Evolutionary conservation across 1,140 invertebrate species (phyloP).

Genomic region (Colletes gigas): DNA sequence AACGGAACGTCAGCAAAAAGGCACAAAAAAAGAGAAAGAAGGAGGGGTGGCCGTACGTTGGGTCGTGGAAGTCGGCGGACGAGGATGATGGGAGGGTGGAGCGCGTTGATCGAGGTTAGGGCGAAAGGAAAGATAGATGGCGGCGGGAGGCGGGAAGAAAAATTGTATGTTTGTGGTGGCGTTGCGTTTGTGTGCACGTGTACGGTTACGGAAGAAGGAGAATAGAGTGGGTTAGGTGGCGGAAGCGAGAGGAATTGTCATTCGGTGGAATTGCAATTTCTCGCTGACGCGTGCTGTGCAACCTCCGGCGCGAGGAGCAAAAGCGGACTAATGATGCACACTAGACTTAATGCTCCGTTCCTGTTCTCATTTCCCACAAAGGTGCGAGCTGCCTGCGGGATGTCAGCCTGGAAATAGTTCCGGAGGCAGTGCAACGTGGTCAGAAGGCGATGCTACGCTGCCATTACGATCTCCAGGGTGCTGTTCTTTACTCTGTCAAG

Average conservation of each 20-base stretch:
- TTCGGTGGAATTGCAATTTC: conserved; percentile 75
- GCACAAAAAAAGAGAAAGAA: background rate
- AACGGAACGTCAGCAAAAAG: conserved; percentile 63
- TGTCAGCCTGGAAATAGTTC: conserved; percentile 81
- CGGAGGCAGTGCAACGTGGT: conserved; percentile 84
- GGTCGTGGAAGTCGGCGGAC: background rate
- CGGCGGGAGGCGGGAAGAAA: background rate
- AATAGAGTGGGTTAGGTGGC: conserved; percentile 14
- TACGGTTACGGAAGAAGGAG: conserved; percentile 6
- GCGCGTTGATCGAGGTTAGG: conserved; percentile 8
- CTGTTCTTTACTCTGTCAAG: conserved; percentile 88
- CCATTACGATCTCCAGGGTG: conserved; percentile 87
- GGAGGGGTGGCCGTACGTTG: background rate
- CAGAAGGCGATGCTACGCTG: conserved; percentile 86
- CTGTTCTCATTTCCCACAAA: conserved; percentile 68
- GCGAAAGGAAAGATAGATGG: background rate
- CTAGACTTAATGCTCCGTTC: conserved; percentile 71
- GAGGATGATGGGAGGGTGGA: background rate
- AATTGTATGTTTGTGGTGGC: conserved; percentile 4
- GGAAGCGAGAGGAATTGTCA: conserved; percentile 63
- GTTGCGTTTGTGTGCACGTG: conserved; percentile 4
- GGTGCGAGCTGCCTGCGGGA: conserved; percentile 78
- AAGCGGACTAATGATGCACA: conserved; percentile 72
- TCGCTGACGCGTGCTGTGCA: conserved; percentile 71
- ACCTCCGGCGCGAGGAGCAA: conserved; percentile 64